phyloP scores from a whole-genome alignment of 1,140 invertebrate genomes.

The Papilio polyxenes region DNA sequence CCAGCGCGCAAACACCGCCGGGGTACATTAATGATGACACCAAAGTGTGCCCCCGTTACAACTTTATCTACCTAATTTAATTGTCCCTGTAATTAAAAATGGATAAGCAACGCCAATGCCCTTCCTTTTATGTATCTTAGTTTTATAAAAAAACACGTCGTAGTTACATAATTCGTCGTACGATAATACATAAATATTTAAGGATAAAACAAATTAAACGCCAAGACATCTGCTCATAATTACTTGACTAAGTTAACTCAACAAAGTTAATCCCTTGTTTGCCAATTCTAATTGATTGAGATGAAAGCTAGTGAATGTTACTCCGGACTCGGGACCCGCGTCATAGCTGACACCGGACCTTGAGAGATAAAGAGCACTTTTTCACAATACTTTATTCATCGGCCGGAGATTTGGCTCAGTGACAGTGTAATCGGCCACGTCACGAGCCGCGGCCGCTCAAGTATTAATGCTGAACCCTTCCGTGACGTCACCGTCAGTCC shows the following conservation, averaged over 20 bases:
- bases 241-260: background rate
- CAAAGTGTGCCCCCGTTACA: constrained; percentile 7
- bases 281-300: constrained; percentile 26
- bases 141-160: too few relatives aligned
- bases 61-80: constrained; percentile 12
- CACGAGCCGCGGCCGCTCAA: constrained; percentile 72
- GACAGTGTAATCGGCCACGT: constrained; percentile 76
- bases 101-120: background rate
- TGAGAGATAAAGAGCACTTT: constrained; percentile 75
- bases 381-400: constrained; percentile 80
- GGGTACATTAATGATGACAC: constrained; percentile 35
- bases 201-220: background rate
- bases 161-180: too few relatives aligned
- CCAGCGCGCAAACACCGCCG: background rate
- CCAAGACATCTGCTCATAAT: too few relatives aligned
- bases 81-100: background rate
- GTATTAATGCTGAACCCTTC: constrained; percentile 79
- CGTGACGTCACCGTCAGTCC: constrained; percentile 77
- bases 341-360: constrained; percentile 59
- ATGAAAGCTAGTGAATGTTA: constrained; percentile 48
- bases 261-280: background rate
- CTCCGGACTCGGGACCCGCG: constrained; percentile 62
- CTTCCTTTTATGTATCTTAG: background rate
- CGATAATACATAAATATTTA: too few relatives aligned
- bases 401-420: constrained; percentile 72